These are phyloP conservation scores for Ia io DNA, from an alignment of 2,113 vertebrate genomes.

Conservation along the genomic window DNA sequence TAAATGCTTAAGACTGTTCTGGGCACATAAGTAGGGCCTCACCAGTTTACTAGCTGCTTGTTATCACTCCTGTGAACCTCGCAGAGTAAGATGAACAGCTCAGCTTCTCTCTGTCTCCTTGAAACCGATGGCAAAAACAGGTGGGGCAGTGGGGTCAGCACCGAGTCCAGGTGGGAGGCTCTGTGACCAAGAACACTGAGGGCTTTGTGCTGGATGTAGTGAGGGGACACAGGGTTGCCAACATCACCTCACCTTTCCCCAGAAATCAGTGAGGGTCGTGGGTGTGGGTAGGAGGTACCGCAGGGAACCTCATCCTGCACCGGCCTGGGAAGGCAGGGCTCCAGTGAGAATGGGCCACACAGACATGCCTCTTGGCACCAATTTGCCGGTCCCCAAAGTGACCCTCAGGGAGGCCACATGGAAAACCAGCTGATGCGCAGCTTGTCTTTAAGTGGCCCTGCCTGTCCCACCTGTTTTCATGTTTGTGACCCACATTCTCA, in stretches of 20 bases:
- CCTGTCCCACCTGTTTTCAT: accelerated
- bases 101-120: not conserved
- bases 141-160: accelerated
- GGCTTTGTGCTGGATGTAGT: accelerated
- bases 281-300: not conserved
- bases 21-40: accelerated
- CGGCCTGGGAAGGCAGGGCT: accelerated
- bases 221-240: accelerated
- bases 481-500: accelerated
- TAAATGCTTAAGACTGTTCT: no score
- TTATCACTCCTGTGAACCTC: not conserved
- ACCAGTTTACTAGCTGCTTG: not conserved
- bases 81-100: not conserved
- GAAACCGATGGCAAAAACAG: not conserved
- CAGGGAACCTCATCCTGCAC: accelerated
- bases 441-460: not conserved
- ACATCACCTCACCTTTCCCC: no score
- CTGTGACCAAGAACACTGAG: accelerated
- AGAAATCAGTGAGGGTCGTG: accelerated
- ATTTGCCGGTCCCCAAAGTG: not conserved
- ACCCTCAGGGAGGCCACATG: accelerated
- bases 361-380: accelerated
- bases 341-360: accelerated
- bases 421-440: no score
- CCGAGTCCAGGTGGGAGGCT: accelerated